Conservation (phyloP, 2,888 invertebrate species). For the Heliconius sara region DNA sequence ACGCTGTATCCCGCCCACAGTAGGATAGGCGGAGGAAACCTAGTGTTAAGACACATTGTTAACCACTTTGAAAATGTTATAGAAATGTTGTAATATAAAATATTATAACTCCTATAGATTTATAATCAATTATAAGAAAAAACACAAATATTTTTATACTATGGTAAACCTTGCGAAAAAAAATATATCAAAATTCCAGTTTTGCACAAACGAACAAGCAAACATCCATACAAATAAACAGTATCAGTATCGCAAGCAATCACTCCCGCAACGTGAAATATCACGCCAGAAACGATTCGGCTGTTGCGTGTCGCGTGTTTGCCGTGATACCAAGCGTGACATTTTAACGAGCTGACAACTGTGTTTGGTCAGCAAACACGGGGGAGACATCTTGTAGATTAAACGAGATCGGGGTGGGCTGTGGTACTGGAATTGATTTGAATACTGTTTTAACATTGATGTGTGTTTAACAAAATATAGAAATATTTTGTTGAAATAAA, state of each 20-base stretch:
- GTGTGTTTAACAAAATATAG: not conserved
- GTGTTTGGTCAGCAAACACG: constrained; percentile 59
- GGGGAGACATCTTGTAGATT: constrained; percentile 65
- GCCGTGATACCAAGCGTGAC: constrained; percentile 59
- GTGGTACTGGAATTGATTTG: constrained; percentile 16
- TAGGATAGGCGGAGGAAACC: too few species aligned
- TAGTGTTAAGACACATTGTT: too few species aligned
- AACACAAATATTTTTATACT: not conserved
- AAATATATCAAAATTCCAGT: too few species aligned
- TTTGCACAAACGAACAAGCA: not conserved
- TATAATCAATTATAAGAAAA: not conserved
- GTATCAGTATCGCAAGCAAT: constrained; percentile 8
- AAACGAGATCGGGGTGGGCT: constrained; percentile 51
- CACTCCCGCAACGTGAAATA: not conserved
- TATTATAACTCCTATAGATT: not conserved
- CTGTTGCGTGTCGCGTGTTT: constrained; percentile 48
- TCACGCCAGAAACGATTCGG: constrained; percentile 36
- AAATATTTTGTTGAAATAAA: not conserved
- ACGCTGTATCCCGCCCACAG: too few species aligned
- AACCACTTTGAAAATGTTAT: not conserved
- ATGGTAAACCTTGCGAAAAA: not conserved
- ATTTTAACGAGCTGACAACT: constrained; percentile 67
- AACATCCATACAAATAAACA: constrained; percentile 11
- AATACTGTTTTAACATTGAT: not conserved
- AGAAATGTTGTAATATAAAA: not conserved